Evolutionary conservation across 2,797 vertebrate genomes (phyloP).

Genomic region (Gastrophryne carolinensis): DNA sequence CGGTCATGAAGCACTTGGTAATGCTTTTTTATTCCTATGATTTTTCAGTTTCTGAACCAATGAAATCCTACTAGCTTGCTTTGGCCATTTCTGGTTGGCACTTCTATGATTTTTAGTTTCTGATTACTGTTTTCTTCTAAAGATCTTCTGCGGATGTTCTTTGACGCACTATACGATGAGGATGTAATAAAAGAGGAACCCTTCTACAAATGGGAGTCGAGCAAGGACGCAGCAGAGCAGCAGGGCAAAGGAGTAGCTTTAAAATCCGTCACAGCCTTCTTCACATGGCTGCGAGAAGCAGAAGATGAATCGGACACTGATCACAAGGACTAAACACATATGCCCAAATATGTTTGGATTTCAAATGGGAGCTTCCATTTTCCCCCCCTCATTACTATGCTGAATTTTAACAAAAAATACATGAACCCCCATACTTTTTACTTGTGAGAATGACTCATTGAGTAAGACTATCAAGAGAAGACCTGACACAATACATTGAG

Average conservation of each 20-base stretch:
- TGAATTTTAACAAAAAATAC: slow-evolving; percentile 23
- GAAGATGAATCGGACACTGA: slow-evolving; percentile 96
- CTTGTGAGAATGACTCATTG: slow-evolving; percentile 27
- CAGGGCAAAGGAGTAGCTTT: slow-evolving; percentile 95
- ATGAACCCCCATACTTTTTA: slow-evolving; percentile 32
- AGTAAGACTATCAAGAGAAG: slow-evolving; percentile 12
- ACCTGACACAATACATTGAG: not conserved
- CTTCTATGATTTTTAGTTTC: too few relatives aligned
- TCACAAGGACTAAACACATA: slow-evolving; percentile 62
- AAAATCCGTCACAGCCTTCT: slow-evolving; percentile 95
- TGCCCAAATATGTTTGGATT: slow-evolving; percentile 37
- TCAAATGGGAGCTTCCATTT: slow-evolving; percentile 55
- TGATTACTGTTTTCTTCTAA: not conserved
- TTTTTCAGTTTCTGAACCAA: too few relatives aligned
- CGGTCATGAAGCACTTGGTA: too few relatives aligned
- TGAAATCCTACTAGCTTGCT: too few relatives aligned
- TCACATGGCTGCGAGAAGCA: slow-evolving; percentile 92
- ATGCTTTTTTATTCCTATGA: too few relatives aligned
- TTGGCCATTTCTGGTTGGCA: too few relatives aligned
- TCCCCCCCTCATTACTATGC: slow-evolving; percentile 40
- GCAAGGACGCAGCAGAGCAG: slow-evolving; percentile 91
- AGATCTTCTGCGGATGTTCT: slow-evolving; percentile 95
- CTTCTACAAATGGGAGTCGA: slow-evolving; percentile 95
- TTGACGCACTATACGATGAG: slow-evolving; percentile 92
- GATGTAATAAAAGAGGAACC: slow-evolving; percentile 95